Evolutionary conservation across 2,888 invertebrate genomes (phyloP).

Genomic region (Drosophila mayaguana): DNA sequence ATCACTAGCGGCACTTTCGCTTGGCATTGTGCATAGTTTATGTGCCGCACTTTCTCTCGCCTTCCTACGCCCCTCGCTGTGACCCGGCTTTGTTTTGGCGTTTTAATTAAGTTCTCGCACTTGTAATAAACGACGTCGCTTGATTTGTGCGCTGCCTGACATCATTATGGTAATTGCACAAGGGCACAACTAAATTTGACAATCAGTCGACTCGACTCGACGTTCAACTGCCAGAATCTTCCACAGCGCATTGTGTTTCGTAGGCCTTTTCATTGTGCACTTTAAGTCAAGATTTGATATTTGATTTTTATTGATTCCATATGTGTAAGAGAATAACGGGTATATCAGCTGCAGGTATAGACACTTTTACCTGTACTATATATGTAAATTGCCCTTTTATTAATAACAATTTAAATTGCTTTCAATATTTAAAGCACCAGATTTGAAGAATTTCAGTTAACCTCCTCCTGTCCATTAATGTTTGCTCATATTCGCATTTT

Average conservation of each 20-base stretch:
- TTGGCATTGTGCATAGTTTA: slow-evolving; percentile 71
- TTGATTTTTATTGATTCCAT: too few species aligned
- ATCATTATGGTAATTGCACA: slow-evolving; percentile 76
- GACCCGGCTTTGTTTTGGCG: slow-evolving; percentile 66
- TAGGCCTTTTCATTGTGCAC: neutral
- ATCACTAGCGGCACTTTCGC: slow-evolving; percentile 68
- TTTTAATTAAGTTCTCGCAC: slow-evolving; percentile 81
- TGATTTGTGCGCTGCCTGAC: slow-evolving; percentile 67
- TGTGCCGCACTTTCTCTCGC: slow-evolving; percentile 41
- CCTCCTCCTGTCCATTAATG: neutral
- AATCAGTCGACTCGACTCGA: slow-evolving; percentile 32
- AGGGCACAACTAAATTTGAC: slow-evolving; percentile 67
- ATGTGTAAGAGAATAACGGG: too few species aligned
- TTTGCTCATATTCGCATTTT: neutral
- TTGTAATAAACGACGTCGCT: slow-evolving; percentile 78
- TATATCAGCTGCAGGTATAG: too few species aligned
- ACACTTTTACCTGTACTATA: too few species aligned
- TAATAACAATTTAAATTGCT: neutral
- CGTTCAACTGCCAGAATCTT: neutral
- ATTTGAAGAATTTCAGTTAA: neutral
- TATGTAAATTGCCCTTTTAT: neutral
- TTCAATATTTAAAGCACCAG: neutral
- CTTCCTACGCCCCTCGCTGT: neutral
- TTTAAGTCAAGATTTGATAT: neutral
- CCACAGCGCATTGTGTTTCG: neutral